Conservation (phyloP, 2,113 vertebrate species). For the Apteryx mantelli region DNA sequence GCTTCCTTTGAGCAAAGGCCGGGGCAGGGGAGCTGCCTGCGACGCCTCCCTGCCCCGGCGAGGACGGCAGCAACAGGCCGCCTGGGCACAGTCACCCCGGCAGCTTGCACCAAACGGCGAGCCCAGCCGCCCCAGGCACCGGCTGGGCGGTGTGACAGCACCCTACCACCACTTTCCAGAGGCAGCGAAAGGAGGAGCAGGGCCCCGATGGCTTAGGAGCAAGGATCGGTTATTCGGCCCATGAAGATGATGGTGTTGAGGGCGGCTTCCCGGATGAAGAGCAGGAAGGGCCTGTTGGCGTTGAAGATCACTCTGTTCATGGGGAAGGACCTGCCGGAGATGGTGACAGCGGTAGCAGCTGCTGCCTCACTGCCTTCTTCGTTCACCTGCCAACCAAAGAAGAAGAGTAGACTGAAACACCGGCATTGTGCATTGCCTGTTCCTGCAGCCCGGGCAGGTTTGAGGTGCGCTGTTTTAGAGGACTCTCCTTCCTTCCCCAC, state of each 20-base stretch:
- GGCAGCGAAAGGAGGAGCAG: not conserved
- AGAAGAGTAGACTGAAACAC: not conserved
- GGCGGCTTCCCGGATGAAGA: slow-evolving; percentile 88
- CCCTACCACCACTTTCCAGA: not conserved
- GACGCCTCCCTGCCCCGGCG: not conserved
- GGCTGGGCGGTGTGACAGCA: not conserved
- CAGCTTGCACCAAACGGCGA: not conserved
- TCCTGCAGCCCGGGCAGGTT: too few species aligned
- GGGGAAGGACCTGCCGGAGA: slow-evolving; percentile 86
- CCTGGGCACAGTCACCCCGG: not conserved
- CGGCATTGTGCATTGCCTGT: too few species aligned
- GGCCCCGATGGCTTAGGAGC: slow-evolving; percentile 53
- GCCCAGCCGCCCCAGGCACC: not conserved
- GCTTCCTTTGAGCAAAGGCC: not conserved
- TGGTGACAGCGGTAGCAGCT: slow-evolving; percentile 75
- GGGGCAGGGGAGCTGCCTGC: not conserved
- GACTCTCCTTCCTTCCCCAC: not conserved
- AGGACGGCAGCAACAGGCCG: not conserved
- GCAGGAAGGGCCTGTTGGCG: slow-evolving; percentile 91
- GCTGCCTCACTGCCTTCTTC: slow-evolving; percentile 95
- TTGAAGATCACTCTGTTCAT: slow-evolving; percentile 79
- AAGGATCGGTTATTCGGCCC: slow-evolving; percentile 89
- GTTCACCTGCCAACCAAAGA: slow-evolving; percentile 84
- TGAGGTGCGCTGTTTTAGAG: not conserved
- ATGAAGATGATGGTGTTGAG: slow-evolving; percentile 92